Conservation (phyloP, 2,797 vertebrate species). For the Decapterus maruadsi region DNA sequence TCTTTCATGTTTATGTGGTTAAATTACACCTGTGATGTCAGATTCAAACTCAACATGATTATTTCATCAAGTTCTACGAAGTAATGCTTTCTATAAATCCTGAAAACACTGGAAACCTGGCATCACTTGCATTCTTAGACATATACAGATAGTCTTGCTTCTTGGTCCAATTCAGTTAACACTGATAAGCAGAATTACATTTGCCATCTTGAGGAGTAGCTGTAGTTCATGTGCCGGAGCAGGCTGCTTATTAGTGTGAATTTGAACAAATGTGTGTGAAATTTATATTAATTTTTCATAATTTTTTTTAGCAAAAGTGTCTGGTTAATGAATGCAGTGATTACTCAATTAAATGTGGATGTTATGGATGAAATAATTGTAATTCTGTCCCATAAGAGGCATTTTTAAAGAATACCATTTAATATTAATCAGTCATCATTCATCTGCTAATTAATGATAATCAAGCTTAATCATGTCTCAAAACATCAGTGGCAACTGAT, state of each 20-base stretch:
- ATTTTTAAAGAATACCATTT: neutral
- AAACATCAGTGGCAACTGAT: no score
- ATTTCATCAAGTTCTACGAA: neutral
- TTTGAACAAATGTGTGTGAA: neutral
- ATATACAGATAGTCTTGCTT: neutral
- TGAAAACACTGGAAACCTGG: neutral
- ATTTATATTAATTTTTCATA: no score
- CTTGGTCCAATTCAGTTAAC: neutral
- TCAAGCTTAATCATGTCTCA: neutral
- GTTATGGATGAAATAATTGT: neutral
- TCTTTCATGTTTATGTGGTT: neutral
- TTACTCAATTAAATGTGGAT: neutral
- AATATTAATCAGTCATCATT: conserved; percentile 9
- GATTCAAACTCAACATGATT: neutral
- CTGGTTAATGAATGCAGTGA: neutral
- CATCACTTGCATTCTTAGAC: neutral
- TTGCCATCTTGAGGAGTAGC: neutral
- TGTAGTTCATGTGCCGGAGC: neutral
- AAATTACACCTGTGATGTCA: neutral
- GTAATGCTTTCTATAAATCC: neutral
- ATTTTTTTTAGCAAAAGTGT: neutral
- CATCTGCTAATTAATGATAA: neutral
- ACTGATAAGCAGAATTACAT: neutral
- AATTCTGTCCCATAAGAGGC: neutral
- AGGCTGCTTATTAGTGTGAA: neutral